Conservation (phyloP, 2,113 vertebrate species). For the Oxygymnocypris stewartii region DNA sequence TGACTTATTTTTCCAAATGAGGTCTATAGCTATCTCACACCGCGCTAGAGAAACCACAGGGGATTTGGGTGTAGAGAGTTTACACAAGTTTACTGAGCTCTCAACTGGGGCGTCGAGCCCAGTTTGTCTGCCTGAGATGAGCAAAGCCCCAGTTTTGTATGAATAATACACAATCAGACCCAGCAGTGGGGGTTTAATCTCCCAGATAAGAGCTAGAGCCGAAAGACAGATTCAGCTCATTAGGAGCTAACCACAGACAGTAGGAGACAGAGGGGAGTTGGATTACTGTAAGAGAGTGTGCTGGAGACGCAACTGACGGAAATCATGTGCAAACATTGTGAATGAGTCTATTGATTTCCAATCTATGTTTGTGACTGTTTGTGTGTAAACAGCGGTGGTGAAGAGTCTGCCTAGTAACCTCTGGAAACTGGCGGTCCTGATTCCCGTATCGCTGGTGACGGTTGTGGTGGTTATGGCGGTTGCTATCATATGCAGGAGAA, state of each 20-base stretch:
- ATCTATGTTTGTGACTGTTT: constrained; percentile 12
- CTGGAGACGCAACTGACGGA: constrained; percentile 1
- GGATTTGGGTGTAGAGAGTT: constrained; percentile 14
- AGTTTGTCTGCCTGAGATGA: constrained; percentile 25
- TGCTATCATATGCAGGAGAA: constrained; percentile 91
- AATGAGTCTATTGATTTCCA: constrained; percentile 33
- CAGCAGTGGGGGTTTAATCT: constrained; percentile 51
- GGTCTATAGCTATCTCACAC: neutral
- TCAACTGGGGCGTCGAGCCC: constrained; percentile 5
- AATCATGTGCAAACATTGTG: constrained; percentile 29
- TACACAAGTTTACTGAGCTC: constrained; percentile 22
- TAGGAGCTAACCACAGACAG: constrained; percentile 49
- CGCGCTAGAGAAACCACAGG: constrained; percentile 1
- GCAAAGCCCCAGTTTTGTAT: constrained; percentile 49
- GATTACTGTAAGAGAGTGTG: constrained; percentile 40
- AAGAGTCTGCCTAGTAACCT: constrained; percentile 93
- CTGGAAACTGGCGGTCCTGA: constrained; percentile 95
- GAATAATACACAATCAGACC: constrained; percentile 43
- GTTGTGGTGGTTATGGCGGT: constrained; percentile 94
- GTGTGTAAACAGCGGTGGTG: constrained; percentile 82
- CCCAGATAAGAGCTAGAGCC: constrained; percentile 48
- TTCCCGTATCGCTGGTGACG: constrained; percentile 87
- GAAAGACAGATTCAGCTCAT: constrained; percentile 52
- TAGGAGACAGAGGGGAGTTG: constrained; percentile 35
- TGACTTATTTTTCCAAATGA: constrained; percentile 27